Percentiles rank a stretch among this genome's conserved stretches.
Evolutionary conservation across 2,113 vertebrate genomes (phyloP).

Genomic region (Atrichornis clamosus): DNA sequence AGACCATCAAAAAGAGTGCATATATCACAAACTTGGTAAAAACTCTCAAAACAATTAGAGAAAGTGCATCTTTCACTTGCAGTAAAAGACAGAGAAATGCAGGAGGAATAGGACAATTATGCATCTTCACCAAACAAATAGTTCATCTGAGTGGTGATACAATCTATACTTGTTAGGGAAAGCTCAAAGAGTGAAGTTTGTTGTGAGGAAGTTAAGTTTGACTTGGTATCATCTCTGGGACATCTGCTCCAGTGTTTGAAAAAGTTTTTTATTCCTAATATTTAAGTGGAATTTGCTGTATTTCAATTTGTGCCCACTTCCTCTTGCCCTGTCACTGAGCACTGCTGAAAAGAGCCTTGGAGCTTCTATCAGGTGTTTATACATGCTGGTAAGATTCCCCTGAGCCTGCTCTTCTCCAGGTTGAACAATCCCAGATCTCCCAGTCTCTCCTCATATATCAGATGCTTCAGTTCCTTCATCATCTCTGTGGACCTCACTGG

Average conservation of each 20-base stretch:
- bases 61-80: neutral
- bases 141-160: neutral
- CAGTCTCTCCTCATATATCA: neutral
- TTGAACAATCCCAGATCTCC: neutral
- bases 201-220: neutral
- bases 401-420: neutral
- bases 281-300: neutral
- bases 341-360: neutral
- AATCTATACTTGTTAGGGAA: neutral
- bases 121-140: neutral
- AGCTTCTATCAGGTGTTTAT: neutral
- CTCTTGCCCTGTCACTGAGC: neutral
- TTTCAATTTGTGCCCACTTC: neutral
- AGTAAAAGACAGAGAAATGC: neutral
- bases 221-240: neutral
- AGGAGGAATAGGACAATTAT: neutral
- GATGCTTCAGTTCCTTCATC: neutral
- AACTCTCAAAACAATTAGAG: neutral
- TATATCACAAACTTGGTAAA: neutral
- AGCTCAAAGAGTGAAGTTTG: neutral
- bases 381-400: neutral
- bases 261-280: neutral
- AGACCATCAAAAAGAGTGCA: neutral
- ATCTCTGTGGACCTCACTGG: neutral
- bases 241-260: neutral